Percentiles rank a stretch among this genome's conserved stretches.
phyloP scores from a whole-genome alignment of 2,113 vertebrate genomes.

The Erpornis zantholeuca region DNA sequence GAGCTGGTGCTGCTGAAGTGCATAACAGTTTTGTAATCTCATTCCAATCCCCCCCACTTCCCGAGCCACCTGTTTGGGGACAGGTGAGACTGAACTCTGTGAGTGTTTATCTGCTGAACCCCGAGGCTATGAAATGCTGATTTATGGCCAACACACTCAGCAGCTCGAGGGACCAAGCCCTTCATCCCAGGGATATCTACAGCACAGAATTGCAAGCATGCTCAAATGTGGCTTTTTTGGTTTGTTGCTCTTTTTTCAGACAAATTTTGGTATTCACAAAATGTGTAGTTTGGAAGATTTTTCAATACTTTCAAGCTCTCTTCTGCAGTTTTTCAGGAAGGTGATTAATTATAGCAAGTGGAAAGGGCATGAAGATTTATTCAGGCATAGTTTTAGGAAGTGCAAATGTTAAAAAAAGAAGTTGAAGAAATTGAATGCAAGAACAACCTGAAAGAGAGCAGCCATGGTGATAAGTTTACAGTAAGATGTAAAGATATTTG shows the following conservation, averaged over 20 bases:
- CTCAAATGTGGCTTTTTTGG: background rate
- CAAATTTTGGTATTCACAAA: background rate
- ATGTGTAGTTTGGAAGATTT: background rate
- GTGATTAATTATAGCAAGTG: conserved; percentile 9
- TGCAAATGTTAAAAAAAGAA: conserved; percentile 65
- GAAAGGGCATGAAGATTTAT: conserved; percentile 64
- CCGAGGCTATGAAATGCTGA: background rate
- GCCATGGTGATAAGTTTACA: background rate
- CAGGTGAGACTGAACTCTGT: background rate
- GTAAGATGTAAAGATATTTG: background rate
- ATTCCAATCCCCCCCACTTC: background rate
- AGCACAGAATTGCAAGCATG: background rate
- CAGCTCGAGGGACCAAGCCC: background rate
- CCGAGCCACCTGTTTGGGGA: background rate
- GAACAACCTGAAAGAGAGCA: background rate
- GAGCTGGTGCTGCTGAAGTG: background rate
- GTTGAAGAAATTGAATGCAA: background rate
- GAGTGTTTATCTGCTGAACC: background rate
- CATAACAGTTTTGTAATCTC: background rate
- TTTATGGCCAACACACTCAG: background rate
- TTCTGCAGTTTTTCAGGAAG: background rate
- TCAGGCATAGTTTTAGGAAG: conserved; percentile 22
- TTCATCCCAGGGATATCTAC: background rate
- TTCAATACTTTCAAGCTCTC: background rate
- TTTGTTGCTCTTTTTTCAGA: background rate